Conservation (phyloP, 2,797 vertebrate genomes). For the Acropternis orthonyx region DNA sequence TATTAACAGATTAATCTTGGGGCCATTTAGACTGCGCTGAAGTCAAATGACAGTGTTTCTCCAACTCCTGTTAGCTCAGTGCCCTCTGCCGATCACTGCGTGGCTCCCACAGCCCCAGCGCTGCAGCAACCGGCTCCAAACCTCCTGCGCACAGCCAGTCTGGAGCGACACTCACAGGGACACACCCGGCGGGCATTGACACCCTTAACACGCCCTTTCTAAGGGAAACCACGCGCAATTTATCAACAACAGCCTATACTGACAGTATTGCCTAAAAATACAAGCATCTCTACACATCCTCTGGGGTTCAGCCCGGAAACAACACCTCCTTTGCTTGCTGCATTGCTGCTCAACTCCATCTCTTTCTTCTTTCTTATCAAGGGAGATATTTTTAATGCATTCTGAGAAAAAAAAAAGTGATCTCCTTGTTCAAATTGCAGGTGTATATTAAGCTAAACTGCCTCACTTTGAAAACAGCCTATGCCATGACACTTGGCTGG, state of each 20-base stretch:
- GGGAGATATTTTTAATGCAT: fast-evolving
- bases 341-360: background rate
- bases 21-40: background rate
- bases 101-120: background rate
- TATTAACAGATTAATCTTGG: slow-evolving; percentile 65
- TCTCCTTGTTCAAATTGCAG: background rate
- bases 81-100: slow-evolving; percentile 69
- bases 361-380: background rate
- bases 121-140: background rate
- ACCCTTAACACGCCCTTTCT: background rate
- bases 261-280: background rate
- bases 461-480: background rate
- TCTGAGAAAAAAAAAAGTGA: background rate
- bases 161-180: fast-evolving
- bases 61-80: slow-evolving; percentile 19
- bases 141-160: fast-evolving
- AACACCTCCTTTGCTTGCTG: background rate
- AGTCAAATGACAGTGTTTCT: background rate
- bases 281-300: fast-evolving
- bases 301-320: background rate
- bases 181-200: background rate
- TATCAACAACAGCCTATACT: background rate
- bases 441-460: background rate
- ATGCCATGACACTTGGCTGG: fast-evolving
- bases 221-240: background rate